Evolutionary conservation across 2,797 vertebrate genomes (phyloP).

Genomic region (Austrolebias charrua): DNA sequence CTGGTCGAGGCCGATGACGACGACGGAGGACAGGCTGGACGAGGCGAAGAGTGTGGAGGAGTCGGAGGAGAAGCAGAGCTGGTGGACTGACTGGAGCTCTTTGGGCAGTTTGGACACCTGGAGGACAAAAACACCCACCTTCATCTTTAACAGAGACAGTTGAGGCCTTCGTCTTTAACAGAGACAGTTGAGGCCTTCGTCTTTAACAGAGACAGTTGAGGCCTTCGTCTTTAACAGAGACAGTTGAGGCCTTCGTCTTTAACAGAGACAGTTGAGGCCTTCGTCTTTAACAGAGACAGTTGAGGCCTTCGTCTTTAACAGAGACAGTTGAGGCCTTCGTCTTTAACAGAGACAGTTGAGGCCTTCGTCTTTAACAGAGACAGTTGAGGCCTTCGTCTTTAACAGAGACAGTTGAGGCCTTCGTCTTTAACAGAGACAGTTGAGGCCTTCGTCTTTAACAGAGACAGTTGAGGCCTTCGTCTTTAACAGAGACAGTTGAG

Average conservation of each 20-base stretch:
- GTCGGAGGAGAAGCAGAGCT: slow-evolving; percentile 89
- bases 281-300: too few relatives aligned
- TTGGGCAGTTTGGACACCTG: slow-evolving; percentile 83
- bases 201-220: too few relatives aligned
- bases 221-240: too few relatives aligned
- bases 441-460: too few relatives aligned
- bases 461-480: not conserved
- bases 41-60: slow-evolving; percentile 85
- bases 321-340: not conserved
- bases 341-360: too few relatives aligned
- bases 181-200: not conserved
- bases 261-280: not conserved
- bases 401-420: not conserved
- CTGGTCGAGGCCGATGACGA: slow-evolving; percentile 79
- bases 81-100: slow-evolving; percentile 77
- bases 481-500: too few relatives aligned
- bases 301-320: too few relatives aligned
- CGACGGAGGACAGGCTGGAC: slow-evolving; percentile 77
- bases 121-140: not conserved
- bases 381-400: not conserved
- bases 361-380: too few relatives aligned
- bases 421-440: too few relatives aligned
- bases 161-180: too few relatives aligned
- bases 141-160: too few relatives aligned
- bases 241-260: not conserved